Base-by-base conservation (phyloP, 1,140 invertebrate species). In the Xylocopa sonorina region DNA sequence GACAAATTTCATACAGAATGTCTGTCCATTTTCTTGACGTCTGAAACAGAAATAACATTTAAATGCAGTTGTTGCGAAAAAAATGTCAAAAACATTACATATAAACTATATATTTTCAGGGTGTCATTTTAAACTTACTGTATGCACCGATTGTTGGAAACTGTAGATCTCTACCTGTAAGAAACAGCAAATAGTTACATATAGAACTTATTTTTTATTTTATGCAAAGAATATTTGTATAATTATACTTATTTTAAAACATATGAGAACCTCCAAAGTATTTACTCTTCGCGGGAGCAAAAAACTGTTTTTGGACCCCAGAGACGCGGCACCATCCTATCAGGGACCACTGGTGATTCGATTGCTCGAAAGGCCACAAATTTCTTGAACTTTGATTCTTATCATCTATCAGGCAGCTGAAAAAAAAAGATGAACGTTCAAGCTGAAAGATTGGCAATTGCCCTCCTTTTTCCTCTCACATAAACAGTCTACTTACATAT, bases 331-430 rank as follows among this genome's bases (percentile, higher is more conserved):
- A 7, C 2, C 2, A 7, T 12, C 1, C 10, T 78, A 78, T 60
- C 32, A 14, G 12, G 16, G 55, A 57, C 67, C 46, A 50, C 43
- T 58, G 14, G 24, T 71, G 46, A 51, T 27, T 60, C 55, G 46
- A 60, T 60, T 71, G 32, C 4, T 4, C 75, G 34, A 32, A 16
- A 34, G 34, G 60, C 10, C 21, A 38, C 24, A 43, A 3, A 6
- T 55, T 34, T 5, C 24, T 32, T 62, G 55, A 78, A 78, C 67
- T 71, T 50, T 60, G 43, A 71, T 78, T 50, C 66, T 6, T 24
- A 78, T 71, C 75, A 51, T 38, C 32, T 77, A 77, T 60, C 66
- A 0, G 4, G 1, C 1, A 10, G 1, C 16, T 24, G 24, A 50
- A 16, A 71, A 32, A 3, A 16, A 4, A 14, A 24, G 21, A 16